These are phyloP conservation scores for Phengaris alcon DNA, from an alignment of 2,888 invertebrate genomes.

Conservation along the genomic window DNA sequence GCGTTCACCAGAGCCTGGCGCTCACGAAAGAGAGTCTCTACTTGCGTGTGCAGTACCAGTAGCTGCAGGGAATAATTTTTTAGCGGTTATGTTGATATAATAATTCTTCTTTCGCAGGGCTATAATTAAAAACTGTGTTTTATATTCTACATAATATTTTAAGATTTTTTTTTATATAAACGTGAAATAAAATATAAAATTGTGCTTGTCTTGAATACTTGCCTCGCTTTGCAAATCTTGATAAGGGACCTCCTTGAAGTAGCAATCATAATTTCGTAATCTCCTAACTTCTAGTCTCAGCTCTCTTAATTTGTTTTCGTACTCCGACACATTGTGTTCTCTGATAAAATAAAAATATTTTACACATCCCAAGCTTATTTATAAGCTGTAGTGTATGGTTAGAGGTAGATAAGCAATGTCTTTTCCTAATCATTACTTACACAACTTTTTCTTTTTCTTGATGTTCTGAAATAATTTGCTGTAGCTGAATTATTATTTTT, in stretches of 20 bases:
- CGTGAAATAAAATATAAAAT: too few species aligned
- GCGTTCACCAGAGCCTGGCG: conserved; percentile 60
- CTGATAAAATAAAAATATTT: conserved; percentile 42
- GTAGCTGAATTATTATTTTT: conserved; percentile 58
- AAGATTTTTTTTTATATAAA: too few species aligned
- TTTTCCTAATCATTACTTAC: conserved; percentile 43
- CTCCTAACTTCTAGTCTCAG: conserved; percentile 62
- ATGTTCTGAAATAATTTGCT: conserved; percentile 59
- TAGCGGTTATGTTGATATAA: too few species aligned
- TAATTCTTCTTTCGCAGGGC: too few species aligned
- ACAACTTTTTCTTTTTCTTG: conserved; percentile 58
- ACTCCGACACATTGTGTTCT: conserved; percentile 62
- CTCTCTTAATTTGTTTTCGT: conserved; percentile 59
- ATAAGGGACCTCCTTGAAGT: conserved; percentile 56
- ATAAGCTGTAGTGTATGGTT: conserved; percentile 5
- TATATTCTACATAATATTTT: too few species aligned
- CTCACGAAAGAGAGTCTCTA: conserved; percentile 59
- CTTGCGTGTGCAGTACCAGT: conserved; percentile 64
- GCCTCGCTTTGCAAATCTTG: conserved; percentile 67
- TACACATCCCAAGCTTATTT: neutral
- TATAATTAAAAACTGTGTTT: too few species aligned
- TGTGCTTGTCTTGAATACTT: conserved; percentile 25
- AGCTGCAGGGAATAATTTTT: conserved; percentile 45
- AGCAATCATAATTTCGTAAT: conserved; percentile 61
- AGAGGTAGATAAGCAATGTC: neutral